Conservation (phyloP, 2,113 vertebrate species). For the Lophius piscatorius region DNA sequence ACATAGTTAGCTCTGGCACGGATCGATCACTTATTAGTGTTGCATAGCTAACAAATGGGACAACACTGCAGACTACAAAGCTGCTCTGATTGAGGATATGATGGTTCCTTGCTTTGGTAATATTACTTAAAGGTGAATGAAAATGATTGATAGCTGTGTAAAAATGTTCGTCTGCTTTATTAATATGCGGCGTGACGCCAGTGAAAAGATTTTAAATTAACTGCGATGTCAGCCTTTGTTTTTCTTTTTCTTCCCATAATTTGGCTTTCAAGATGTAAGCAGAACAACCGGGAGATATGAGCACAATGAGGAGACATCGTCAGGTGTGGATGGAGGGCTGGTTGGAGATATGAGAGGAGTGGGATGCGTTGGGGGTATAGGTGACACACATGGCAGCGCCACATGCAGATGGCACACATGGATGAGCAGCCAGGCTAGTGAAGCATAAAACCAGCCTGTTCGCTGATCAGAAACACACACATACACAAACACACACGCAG, state of each 20-base stretch:
- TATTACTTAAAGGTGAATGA: conserved; percentile 65
- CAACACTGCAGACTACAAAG: conserved; percentile 31
- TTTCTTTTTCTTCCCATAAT: conserved; percentile 31
- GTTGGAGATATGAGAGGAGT: conserved; percentile 48
- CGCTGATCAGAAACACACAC: conserved; percentile 48
- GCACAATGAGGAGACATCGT: conserved; percentile 32
- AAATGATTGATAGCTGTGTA: conserved; percentile 34
- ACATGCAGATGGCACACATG: conserved; percentile 78
- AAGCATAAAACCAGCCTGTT: conserved; percentile 71
- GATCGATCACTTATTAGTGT: conserved; percentile 70
- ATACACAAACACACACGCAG: conserved; percentile 17
- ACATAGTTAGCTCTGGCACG: conserved; percentile 69
- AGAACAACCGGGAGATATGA: conserved; percentile 8
- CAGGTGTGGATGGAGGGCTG: conserved; percentile 52
- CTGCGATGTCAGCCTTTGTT: conserved; percentile 32
- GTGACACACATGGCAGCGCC: conserved; percentile 75
- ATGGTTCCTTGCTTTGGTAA: conserved; percentile 43
- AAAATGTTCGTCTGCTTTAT: conserved; percentile 30
- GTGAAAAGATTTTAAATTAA: conserved; percentile 44
- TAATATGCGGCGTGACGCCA: conserved; percentile 37
- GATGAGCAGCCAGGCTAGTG: conserved; percentile 71
- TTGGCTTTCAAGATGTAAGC: conserved; percentile 24
- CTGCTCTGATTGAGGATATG: conserved; percentile 42
- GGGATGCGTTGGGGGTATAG: conserved; percentile 63
- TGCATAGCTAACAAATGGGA: conserved; percentile 68